Conservation (phyloP, 2,797 vertebrate genomes). For the Ctenopoma kingsleyae region DNA sequence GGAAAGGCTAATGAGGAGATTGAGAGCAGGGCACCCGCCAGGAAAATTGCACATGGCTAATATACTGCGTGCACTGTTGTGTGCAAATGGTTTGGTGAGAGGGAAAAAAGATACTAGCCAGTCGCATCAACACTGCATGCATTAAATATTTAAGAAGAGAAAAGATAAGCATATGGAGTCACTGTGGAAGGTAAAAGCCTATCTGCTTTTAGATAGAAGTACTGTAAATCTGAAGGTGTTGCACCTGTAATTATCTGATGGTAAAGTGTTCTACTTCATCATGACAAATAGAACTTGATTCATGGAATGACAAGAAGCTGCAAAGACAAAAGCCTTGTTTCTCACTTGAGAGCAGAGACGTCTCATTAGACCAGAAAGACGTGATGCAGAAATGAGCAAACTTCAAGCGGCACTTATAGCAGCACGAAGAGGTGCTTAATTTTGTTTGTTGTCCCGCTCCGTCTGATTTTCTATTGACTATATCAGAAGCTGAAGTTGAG, state of each 20-base stretch:
- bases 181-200: constrained; percentile 5
- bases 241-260: constrained; percentile 28
- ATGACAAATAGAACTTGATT: constrained; percentile 27
- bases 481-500: constrained; percentile 9
- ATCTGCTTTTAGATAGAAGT: constrained; percentile 8
- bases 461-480: constrained; percentile 35
- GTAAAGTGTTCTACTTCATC: constrained; percentile 22
- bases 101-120: constrained; percentile 31
- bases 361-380: constrained; percentile 21
- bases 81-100: constrained; percentile 45
- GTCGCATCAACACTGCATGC: constrained; percentile 29
- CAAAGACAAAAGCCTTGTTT: constrained; percentile 20
- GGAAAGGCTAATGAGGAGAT: constrained; percentile 67
- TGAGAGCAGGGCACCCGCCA: constrained; percentile 30
- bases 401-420: constrained; percentile 34
- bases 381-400: constrained; percentile 30
- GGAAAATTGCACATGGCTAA: constrained; percentile 53
- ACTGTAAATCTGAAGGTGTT: constrained; percentile 20
- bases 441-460: constrained; percentile 32
- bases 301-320: constrained; percentile 8
- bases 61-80: constrained; percentile 18
- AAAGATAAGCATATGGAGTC: constrained; percentile 43
- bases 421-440: constrained; percentile 35
- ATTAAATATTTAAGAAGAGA: constrained; percentile 49
- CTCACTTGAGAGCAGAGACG: constrained; percentile 3